Conservation (phyloP, 2,113 vertebrate genomes). For the Mustela nigripes region DNA sequence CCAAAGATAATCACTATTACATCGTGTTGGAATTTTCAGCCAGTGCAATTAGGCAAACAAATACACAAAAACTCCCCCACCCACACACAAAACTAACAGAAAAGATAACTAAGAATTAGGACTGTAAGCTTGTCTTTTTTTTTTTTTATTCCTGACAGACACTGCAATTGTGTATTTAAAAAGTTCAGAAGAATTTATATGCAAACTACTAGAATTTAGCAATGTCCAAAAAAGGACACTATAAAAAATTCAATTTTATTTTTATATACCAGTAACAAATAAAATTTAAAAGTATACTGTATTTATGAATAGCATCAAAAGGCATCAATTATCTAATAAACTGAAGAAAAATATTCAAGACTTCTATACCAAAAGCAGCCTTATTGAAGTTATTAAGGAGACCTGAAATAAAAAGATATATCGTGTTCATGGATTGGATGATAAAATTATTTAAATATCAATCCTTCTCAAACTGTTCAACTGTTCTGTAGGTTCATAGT, state of each 20-base stretch:
- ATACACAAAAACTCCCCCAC: neutral
- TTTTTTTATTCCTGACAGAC: neutral
- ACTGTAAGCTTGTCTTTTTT: neutral
- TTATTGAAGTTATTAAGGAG: neutral
- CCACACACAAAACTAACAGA: neutral
- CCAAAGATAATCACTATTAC: neutral
- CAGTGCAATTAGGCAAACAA: conserved; percentile 3
- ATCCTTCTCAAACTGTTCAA: neutral
- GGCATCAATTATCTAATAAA: neutral
- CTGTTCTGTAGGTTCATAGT: neutral
- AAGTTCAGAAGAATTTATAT: neutral
- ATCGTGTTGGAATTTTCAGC: neutral
- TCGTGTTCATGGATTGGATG: neutral
- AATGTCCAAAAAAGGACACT: neutral
- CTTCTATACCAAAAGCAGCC: neutral
- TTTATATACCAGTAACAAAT: neutral
- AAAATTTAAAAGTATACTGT: neutral
- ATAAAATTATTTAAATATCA: conserved; percentile 14
- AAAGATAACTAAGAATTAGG: conserved; percentile 20
- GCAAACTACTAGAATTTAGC: neutral
- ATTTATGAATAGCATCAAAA: neutral
- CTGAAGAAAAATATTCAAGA: neutral
- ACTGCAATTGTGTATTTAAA: neutral
- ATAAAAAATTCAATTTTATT: conserved; percentile 23
- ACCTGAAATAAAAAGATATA: conserved; percentile 8